Base-by-base conservation (phyloP, 2,888 invertebrate genomes). In the Helicoverpa assulta region DNA sequence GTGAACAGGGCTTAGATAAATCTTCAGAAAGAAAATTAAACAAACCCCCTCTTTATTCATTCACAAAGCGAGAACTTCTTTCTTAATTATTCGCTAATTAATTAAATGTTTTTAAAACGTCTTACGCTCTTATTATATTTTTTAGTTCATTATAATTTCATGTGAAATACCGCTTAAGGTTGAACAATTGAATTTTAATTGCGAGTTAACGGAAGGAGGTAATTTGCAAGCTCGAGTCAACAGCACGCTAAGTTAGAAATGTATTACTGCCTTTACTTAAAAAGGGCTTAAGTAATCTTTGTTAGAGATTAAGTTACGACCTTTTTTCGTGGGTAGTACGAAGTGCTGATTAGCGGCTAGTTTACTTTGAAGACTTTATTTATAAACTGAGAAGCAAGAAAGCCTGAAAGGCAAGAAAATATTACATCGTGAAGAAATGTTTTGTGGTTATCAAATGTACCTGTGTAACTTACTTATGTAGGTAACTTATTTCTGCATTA, bases 141-240 rank as follows among this genome's bases (percentile, higher is more conserved):
- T 52, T 53, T 18, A 51, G 57, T 59, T 64, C 29, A 63, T 75
- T 70, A 56, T 61, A 59, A 59, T 69, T 40, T 67, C 67, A 51
- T 40, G 52, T 64, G 55, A 52, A 72, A 52, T 56, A 40, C 51
- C n/a, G 52, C 18, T 47, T 51, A 29, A 67, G 26, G 56, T 51
- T 29, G 75, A 77, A 67, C 75, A 77, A 80, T 77, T 65, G 62
- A 70, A 72, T 51, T 63, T 62, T 70, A 65, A 86, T 86, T 85
- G 85, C 76, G 80, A 76, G 74, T 77, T 73, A 72, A 76, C 84
- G 81, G 84, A 76, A 69, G 71, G 67, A 77, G 76, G 62, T 78
- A 61, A 78, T 78, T 74, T 72, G 75, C 65, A 70, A 67, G 58
- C 64, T 59, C 12, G 63, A 65, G 71, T 68, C 56, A 47, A 58